These are phyloP conservation scores for Alcis repandata DNA, from an alignment of 2,888 invertebrate species.

Conservation along the genomic window DNA sequence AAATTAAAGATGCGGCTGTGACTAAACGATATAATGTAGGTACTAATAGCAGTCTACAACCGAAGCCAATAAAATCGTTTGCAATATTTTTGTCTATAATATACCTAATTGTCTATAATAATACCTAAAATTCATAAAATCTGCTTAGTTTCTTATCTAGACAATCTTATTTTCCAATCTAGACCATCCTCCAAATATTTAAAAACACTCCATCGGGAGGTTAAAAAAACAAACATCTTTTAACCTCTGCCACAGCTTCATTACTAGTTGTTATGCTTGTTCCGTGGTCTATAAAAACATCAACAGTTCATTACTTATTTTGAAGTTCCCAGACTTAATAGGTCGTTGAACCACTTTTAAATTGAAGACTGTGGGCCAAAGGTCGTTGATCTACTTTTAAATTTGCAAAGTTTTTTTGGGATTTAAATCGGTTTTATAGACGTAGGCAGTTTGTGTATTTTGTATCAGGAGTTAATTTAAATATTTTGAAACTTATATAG, in stretches of 20 bases:
- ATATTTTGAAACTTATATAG: slow-evolving; percentile 2
- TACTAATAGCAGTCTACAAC: too few relatives aligned
- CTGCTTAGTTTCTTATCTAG: background rate
- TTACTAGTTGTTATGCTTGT: background rate
- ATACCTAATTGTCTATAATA: too few relatives aligned
- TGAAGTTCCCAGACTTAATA: slow-evolving; percentile 22
- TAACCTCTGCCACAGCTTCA: background rate
- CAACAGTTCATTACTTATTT: slow-evolving; percentile 16
- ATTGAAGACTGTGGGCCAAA: slow-evolving; percentile 25
- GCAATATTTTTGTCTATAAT: too few relatives aligned
- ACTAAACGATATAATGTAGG: too few relatives aligned
- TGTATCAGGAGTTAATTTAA: slow-evolving; percentile 1
- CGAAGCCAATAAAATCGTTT: too few relatives aligned
- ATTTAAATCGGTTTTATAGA: too few relatives aligned
- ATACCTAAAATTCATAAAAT: too few relatives aligned
- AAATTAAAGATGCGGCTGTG: too few relatives aligned
- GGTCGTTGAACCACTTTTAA: slow-evolving; percentile 30
- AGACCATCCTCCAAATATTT: slow-evolving; percentile 1
- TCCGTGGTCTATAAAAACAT: slow-evolving; percentile 29
- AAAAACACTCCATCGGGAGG: slow-evolving; percentile 19
- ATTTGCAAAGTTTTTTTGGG: slow-evolving; percentile 21
- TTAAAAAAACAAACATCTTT: slow-evolving; percentile 32
- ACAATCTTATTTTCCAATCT: background rate
- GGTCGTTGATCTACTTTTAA: slow-evolving; percentile 29
- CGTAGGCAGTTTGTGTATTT: slow-evolving; percentile 10